Evolutionary conservation across 2,113 vertebrate genomes (phyloP).

Genomic region (Dasyurus viverrinus): DNA sequence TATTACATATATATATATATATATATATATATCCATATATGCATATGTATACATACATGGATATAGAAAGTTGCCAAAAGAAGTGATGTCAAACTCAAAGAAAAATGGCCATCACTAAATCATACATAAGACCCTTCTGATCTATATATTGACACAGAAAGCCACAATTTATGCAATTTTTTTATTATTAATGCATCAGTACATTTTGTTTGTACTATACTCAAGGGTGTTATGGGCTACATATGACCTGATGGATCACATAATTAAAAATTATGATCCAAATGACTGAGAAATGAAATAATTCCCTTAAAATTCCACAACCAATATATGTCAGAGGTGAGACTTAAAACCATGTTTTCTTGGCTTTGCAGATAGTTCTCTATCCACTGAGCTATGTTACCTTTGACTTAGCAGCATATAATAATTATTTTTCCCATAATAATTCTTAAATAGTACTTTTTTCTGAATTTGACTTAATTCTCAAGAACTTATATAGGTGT

Average conservation of each 20-base stretch:
- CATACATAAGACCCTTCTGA: not conserved
- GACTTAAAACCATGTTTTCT: not conserved
- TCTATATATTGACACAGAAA: not conserved
- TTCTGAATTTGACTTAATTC: not conserved
- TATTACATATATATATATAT: too few relatives aligned
- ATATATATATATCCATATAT: not conserved
- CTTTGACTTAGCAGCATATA: not conserved
- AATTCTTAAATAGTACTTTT: not conserved
- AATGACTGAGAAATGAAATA: not conserved
- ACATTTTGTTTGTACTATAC: not conserved
- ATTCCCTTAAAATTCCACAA: not conserved
- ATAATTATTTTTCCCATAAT: not conserved
- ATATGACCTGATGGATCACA: not conserved
- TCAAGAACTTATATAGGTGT: not conserved
- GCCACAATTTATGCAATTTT: not conserved
- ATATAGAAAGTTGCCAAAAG: not conserved
- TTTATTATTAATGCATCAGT: not conserved
- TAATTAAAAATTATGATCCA: not conserved
- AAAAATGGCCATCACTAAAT: not conserved
- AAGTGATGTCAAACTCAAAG: not conserved
- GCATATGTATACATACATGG: not conserved
- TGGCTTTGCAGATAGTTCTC: not conserved
- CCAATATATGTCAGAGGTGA: not conserved
- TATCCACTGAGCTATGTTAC: not conserved
- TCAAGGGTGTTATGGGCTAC: not conserved